Evolutionary conservation across 2,888 invertebrate genomes (phyloP).

Genomic region (Drosophila barbarae): DNA sequence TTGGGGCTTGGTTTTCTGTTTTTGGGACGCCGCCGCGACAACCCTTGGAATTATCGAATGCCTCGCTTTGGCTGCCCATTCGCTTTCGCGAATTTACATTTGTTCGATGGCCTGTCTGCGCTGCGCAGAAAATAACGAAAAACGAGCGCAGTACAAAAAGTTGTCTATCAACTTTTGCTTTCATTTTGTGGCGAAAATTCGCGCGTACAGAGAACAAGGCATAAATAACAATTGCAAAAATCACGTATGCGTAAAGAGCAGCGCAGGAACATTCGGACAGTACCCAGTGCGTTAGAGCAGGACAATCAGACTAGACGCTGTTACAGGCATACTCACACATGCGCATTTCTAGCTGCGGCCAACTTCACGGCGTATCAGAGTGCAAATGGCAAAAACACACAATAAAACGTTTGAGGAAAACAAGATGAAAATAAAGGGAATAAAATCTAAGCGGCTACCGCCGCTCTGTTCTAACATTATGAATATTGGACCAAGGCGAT

Average conservation of each 20-base stretch:
- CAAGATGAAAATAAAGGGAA: conserved; percentile 48
- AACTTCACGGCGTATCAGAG: conserved; percentile 63
- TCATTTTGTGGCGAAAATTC: conserved; percentile 70
- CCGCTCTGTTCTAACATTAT: conserved; percentile 30
- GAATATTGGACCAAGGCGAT: conserved; percentile 36
- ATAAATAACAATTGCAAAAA: conserved; percentile 59
- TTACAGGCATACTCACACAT: conserved; percentile 30
- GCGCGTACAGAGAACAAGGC: conserved; percentile 46
- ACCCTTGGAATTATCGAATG: conserved; percentile 52
- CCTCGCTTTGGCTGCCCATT: conserved; percentile 11
- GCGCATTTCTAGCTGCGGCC: conserved; percentile 40
- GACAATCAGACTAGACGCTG: conserved; percentile 44
- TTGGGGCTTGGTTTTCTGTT: conserved; percentile 16
- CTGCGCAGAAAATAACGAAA: conserved; percentile 41
- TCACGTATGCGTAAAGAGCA: conserved; percentile 65
- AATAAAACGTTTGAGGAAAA: conserved; percentile 69
- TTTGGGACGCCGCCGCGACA: conserved; percentile 28
- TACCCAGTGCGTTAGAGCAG: conserved; percentile 32
- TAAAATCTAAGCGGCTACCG: conserved; percentile 25
- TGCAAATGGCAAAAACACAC: conserved; percentile 43
- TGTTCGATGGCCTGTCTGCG: conserved; percentile 14
- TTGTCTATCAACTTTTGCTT: conserved; percentile 78
- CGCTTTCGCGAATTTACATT: conserved; percentile 32
- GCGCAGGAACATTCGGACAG: conserved; percentile 25
- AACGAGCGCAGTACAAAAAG: conserved; percentile 52